Base-by-base conservation (phyloP, 2,113 vertebrate species). In the Prionailurus bengalensis region DNA sequence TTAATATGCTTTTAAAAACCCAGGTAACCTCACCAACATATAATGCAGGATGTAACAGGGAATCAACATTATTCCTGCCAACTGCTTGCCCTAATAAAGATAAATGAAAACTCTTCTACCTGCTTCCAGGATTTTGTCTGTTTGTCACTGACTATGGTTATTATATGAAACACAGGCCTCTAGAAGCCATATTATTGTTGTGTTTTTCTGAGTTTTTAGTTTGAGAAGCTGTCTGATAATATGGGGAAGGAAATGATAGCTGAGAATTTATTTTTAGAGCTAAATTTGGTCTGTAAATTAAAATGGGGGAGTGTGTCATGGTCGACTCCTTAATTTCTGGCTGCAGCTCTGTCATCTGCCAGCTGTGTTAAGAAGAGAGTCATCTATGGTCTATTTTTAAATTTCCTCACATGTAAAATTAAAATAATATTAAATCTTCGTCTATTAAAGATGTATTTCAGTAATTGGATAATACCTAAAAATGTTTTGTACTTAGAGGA, bases 321-420 rank as follows among this genome's bases (percentile, higher is more conserved):
- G 14, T 58, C 84, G 68, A 27, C 55, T 82, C 6, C 53, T 91
- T 79, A 58, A 85, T 74, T 78, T 96, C n/a, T 93, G 61, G 39
- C 61, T 89, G 19, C 7, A 33, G 42, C 14, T 79, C 86, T 51
- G 42, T 84, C 79, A 85, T 79, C 53, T 90, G 63, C 63, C 42
- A 71, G 8, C 80, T 71, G n/a, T 51, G 8, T 85, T 90, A 85
- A 89, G 51, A 76, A 89, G 78, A 61, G 21, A 23, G 42, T 85
- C 51, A 79, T 51, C 70, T 78, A n/a, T 42, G 33, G 80, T 73
- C 61, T 89, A 73, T 85, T 96, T 85, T 85, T 45, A 71, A 93
- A 48, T 78, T 78, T 93, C 48, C 36, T 84, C 39, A 71, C 70
- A 85, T 90, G 76, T 94, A 73, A 90, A 90, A 79, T 94, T 93